Base-by-base conservation (phyloP, 2,888 invertebrate genomes). In the Heliconius erato region DNA sequence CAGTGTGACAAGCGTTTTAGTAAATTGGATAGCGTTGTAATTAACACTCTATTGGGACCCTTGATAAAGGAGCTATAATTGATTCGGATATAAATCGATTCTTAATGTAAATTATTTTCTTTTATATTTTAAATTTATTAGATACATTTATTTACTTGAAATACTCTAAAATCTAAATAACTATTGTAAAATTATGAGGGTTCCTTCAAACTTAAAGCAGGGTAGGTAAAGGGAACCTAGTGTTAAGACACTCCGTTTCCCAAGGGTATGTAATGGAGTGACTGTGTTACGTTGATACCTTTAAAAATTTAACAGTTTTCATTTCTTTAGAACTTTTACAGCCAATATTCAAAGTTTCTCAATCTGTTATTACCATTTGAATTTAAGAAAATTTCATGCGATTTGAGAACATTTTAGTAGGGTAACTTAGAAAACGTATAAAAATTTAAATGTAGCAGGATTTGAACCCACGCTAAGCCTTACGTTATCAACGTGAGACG, bases 51-150 rank as follows among this genome's bases (percentile, higher is more conserved):
- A 63, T 40, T 71, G 76, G 54, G 54, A 65, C 40, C 67, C 65
- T 74, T 54, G 16, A 71, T 65, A 44, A 78, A 77, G 59, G 16
- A 76, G 71, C 71, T 72, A n/a, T 65, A 78, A 78, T 78, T 78
- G 81, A 78, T 78, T 81, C 19, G 40, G 26, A 40, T 69, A 78
- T 78, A 81, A 81, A 81, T 78, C 74, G 78, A 40, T 78, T 28
- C 49, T 49, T 19, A n/a, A 19, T 71, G 16, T 26, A 71, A 65
- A 65, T 81, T 49, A 28, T 71, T 77, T 81, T 68, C 3, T n/a
- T 68, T 28, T 28, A 44, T 7, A 44, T 68, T 68, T 67, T 49
- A 7, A 68, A 78, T 68, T 11, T 32, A 32, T 32, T 44, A 23
- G 4, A 35, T 32, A 6, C 3, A 4, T 40, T 65, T 67, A 67